These are phyloP conservation scores for Synaphobranchus kaupii DNA, from an alignment of 2,797 vertebrate genomes.

Conservation along the genomic window DNA sequence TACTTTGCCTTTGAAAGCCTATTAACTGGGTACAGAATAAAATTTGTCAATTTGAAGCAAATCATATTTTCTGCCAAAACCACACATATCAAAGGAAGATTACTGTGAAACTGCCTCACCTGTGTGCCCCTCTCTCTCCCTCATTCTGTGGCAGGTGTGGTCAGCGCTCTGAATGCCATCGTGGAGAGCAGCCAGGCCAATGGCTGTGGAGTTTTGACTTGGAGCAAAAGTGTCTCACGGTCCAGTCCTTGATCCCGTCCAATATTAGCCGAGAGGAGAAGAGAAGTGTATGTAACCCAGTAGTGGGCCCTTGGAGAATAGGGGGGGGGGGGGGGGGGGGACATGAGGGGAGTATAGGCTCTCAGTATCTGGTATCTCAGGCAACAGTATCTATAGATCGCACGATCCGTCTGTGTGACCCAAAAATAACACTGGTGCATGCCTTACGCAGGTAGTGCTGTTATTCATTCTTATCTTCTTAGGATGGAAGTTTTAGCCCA, in stretches of 20 bases:
- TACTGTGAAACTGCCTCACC: not conserved
- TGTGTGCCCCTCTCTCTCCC: not conserved
- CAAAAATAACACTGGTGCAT: not conserved
- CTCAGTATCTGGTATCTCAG: too few species aligned
- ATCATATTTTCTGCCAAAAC: not conserved
- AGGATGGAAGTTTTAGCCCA: not conserved
- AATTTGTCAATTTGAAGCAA: not conserved
- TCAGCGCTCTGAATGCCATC: slow-evolving; percentile 77
- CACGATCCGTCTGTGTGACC: not conserved
- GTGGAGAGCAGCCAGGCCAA: slow-evolving; percentile 75
- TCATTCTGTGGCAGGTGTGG: slow-evolving; percentile 74
- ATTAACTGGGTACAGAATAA: not conserved
- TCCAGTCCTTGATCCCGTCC: slow-evolving; percentile 81
- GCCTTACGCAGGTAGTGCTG: not conserved
- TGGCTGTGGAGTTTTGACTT: slow-evolving; percentile 96
- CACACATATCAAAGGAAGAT: not conserved
- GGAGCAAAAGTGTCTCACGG: slow-evolving; percentile 79
- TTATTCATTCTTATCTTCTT: slow-evolving; percentile 5
- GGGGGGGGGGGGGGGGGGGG: not conserved
- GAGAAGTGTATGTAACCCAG: slow-evolving; percentile 73
- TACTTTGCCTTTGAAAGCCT: not conserved
- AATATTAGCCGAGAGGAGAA: slow-evolving; percentile 91
- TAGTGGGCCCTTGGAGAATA: not conserved
- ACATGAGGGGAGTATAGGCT: not conserved
- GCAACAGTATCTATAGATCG: not conserved